Evolutionary conservation across 2,797 vertebrate genomes (phyloP).

Genomic region (Salarias fasciatus): DNA sequence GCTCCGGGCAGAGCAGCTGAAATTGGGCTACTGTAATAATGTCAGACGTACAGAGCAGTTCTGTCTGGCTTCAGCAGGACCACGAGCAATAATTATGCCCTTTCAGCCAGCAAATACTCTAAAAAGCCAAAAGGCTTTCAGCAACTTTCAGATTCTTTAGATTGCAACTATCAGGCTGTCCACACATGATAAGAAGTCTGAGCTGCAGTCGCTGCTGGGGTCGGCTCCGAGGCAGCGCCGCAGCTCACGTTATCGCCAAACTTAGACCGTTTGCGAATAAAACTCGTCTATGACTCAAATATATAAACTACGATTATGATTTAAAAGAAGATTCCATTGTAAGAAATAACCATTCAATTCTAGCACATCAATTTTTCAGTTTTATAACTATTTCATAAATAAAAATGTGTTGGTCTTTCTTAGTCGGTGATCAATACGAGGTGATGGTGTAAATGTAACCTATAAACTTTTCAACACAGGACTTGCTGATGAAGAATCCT

Average conservation of each 20-base stretch:
- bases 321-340: not conserved
- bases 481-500: too few relatives aligned
- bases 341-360: too few relatives aligned
- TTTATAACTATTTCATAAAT: not conserved
- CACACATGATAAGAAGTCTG: slow-evolving; percentile 26
- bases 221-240: not conserved
- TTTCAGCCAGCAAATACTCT: slow-evolving; percentile 10
- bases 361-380: not conserved
- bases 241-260: slow-evolving; percentile 4
- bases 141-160: slow-evolving; percentile 36
- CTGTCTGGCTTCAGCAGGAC: slow-evolving; percentile 22
- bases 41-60: slow-evolving; percentile 39
- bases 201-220: slow-evolving; percentile 15
- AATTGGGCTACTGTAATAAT: slow-evolving; percentile 39
- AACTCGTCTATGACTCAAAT: not conserved
- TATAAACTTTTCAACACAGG: too few relatives aligned
- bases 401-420: not conserved
- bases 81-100: slow-evolving; percentile 25
- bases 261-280: not conserved
- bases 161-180: slow-evolving; percentile 40
- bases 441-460: too few relatives aligned
- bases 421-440: too few relatives aligned
- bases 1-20: slow-evolving; percentile 22
- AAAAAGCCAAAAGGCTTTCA: slow-evolving; percentile 35
- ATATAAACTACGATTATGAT: not conserved